Percentiles rank a stretch among this genome's conserved stretches.
These are phyloP conservation scores for Macrotus californicus DNA, from an alignment of 2,113 vertebrate species.

Conservation along the genomic window DNA sequence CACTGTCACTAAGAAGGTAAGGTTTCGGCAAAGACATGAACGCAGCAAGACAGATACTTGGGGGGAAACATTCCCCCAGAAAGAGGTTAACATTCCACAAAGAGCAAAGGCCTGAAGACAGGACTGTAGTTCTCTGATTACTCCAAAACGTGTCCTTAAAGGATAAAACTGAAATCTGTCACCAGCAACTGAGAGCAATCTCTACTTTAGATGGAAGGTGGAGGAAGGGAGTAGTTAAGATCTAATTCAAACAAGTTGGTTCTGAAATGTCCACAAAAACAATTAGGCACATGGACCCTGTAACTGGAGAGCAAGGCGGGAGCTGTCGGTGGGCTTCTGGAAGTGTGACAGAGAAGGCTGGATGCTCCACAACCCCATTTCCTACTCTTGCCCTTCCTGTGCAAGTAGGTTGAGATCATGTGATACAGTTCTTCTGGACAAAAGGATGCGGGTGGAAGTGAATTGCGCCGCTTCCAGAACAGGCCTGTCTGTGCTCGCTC, in stretches of 20 bases:
- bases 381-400: background rate
- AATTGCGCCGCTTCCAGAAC: background rate
- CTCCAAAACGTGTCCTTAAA: background rate
- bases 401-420: background rate
- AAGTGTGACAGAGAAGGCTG: background rate
- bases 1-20: background rate
- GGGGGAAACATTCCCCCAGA: background rate
- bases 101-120: background rate
- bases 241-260: background rate
- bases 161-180: background rate
- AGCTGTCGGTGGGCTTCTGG: background rate
- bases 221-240: background rate
- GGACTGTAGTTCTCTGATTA: background rate
- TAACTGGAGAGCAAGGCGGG: background rate
- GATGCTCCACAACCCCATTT: background rate
- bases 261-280: background rate
- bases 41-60: background rate
- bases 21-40: background rate
- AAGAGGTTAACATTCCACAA: background rate
- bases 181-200: background rate
- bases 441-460: background rate
- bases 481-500: background rate
- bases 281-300: background rate
- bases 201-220: background rate
- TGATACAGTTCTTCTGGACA: background rate